Percentiles rank a stretch among this genome's conserved stretches.
phyloP scores from a whole-genome alignment of 2,888 invertebrate genomes.

The Liopterus haemorrhoidalis region DNA sequence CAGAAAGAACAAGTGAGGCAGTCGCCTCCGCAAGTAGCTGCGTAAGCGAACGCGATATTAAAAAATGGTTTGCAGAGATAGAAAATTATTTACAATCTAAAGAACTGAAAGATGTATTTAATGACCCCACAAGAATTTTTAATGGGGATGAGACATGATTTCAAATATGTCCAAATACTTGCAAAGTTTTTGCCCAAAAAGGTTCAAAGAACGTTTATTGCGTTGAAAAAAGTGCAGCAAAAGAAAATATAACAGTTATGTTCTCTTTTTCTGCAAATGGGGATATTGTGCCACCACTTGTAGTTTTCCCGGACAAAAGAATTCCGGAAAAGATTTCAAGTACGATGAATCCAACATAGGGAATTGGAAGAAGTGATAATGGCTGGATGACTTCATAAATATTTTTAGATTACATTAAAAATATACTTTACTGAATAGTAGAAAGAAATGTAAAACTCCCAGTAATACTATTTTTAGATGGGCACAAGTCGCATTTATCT shows the following conservation, averaged over 20 bases:
- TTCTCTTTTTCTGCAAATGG: constrained; percentile 34
- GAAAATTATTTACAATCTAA: constrained; percentile 23
- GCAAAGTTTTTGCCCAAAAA: constrained; percentile 30
- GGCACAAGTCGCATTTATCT: constrained; percentile 34
- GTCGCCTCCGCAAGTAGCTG: constrained; percentile 35
- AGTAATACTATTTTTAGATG: constrained; percentile 36
- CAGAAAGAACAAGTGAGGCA: constrained; percentile 30
- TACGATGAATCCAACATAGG: constrained; percentile 33
- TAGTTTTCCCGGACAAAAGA: constrained; percentile 33
- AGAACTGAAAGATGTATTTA: constrained; percentile 25
- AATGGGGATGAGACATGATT: constrained; percentile 36
- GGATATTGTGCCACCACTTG: constrained; percentile 28
- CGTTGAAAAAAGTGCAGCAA: constrained; percentile 29
- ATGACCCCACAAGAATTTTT: constrained; percentile 32
- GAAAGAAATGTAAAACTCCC: constrained; percentile 31
- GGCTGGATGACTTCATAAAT: constrained; percentile 37
- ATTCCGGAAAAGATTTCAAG: constrained; percentile 32
- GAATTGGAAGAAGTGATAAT: constrained; percentile 34
- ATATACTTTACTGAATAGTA: constrained; percentile 31
- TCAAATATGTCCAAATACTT: constrained; percentile 31
- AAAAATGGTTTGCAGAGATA: constrained; percentile 36
- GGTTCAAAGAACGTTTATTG: constrained; percentile 33
- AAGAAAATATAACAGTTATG: constrained; percentile 33
- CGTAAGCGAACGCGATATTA: constrained; percentile 35
- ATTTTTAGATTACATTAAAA: constrained; percentile 36